Base-by-base conservation (phyloP, 2,888 invertebrate genomes). In the Margaritifera margaritifera region DNA sequence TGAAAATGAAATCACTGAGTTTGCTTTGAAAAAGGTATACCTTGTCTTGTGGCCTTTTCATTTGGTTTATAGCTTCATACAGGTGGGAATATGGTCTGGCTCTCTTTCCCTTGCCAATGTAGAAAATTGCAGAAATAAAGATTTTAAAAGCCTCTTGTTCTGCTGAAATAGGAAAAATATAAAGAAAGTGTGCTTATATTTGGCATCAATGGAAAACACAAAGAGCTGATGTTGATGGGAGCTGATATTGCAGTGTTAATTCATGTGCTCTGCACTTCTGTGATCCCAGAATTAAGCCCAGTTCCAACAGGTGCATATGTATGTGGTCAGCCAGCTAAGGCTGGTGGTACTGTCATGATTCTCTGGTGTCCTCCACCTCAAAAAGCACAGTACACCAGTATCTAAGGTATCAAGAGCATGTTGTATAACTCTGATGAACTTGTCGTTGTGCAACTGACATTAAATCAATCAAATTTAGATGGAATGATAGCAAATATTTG, bases 71-170 rank as follows among this genome's bases (percentile, higher is more conserved):
- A 0, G 98, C 97, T 88, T 97, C 96, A 87, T 96, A 95, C 11
- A 99, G 92, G 90, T 99, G 99, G 0, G 94, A 93, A 86, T 96
- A 96, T 0, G 98, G 97, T 6, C 99, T 92, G 0, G 94, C 93
- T 42, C 94, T 93, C 88, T 95, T 96, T 68, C 98, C 98, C 91
- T 97, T 98, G 0, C 99, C 99, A 50, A 99, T 93, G 88, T 99
- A 99, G 90, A 99, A 99, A 74, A 99, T 94, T 0, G 97, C 93
- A 62, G 93, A 92, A 4, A 98, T 90, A 88, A 99, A 99, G 0
- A 92, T 93, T 59, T 92, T 90, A 94, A 98, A 97, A 1, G 77
- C 74, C 51, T 88, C 87, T 11, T 73, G 58, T 24, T 85, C 83
- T 74, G 77, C 86, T 86, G 69, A 55, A 75, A 78, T 22, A 62